Base-by-base conservation (phyloP, 2,113 vertebrate species). In the Seriola rivoliana region DNA sequence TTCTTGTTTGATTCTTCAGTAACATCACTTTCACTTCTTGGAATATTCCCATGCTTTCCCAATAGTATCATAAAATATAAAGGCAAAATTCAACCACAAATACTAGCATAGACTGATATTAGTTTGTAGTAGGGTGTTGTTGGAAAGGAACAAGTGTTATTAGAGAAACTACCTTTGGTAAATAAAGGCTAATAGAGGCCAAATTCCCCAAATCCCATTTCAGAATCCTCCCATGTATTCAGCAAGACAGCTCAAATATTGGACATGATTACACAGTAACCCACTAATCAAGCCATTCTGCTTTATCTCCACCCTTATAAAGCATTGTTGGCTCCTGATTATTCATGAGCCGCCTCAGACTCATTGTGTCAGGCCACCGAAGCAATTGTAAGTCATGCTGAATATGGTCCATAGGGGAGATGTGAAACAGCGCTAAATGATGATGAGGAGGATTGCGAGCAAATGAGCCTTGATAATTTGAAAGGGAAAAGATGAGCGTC, bases 401-500 rank as follows among this genome's bases (percentile, higher is more conserved):
- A 83, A 79, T 63, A 42, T 2, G 2, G 77, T 83, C 80, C 89
- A 87, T 73, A 19, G 71, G 84, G 84, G 90, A 88, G 76, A 71
- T 17, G 73, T 89, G 73, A 87, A 86, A 88, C 83, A 76, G 55
- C 82, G 82, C 74, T 58, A 70, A 86, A 82, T 64, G 70, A 85
- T 82, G 87, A 90, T n/a, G 86, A 86, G 58, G 74, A 74, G 67
- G 52, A 85, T 11, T 71, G 75, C 34, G 29, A 90, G 78, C 50
- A 81, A 87, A 89, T 84, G 78, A 88, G 85, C 13, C 66, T 60
- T 67, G 68, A 75, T 87, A 7, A 81, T 89, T 79, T 83, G 75
- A 63, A 14, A 82, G 75, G 38, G 52, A 72, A 34, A 54, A 71
- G 70, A 81, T 23, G 44, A 13, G 40, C 7, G 5, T 32, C 73